These are phyloP conservation scores for Turritopsis rubra DNA, from an alignment of 30 jellyfish, hydroid and myxozoan species.

Conservation along the genomic window DNA sequence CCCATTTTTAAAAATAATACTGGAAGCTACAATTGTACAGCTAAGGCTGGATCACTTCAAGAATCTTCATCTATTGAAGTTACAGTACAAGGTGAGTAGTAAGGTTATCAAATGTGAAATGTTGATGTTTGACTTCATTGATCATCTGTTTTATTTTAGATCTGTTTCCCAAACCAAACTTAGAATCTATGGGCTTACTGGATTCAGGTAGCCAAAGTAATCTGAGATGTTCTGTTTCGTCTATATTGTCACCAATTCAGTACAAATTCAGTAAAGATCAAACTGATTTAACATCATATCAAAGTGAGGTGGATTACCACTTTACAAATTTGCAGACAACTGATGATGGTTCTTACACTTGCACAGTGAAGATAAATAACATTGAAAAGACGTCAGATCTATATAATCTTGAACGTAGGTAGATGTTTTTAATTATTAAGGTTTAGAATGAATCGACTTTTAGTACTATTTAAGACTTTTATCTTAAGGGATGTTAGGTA, in stretches of 20 bases:
- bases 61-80: background rate
- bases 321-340: background rate
- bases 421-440: no score
- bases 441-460: background rate
- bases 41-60: background rate
- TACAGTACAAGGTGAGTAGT: background rate
- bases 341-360: background rate
- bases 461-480: background rate
- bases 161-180: background rate
- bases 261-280: conserved; percentile 7
- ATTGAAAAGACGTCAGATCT: background rate
- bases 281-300: background rate
- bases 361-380: background rate
- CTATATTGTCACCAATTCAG: background rate
- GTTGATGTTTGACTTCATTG: background rate
- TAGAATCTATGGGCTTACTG: background rate
- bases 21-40: background rate
- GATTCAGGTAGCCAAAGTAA: background rate
- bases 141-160: background rate
- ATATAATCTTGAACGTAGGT: background rate
- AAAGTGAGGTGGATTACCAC: background rate
- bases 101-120: background rate
- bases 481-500: background rate
- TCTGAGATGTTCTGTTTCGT: background rate
- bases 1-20: background rate